A percentile compares a stretch with the other conserved stretches of the same genome.
Evolutionary conservation across 1,140 invertebrate genomes (phyloP).

Genomic region (Cardiocondyla obscurior): DNA sequence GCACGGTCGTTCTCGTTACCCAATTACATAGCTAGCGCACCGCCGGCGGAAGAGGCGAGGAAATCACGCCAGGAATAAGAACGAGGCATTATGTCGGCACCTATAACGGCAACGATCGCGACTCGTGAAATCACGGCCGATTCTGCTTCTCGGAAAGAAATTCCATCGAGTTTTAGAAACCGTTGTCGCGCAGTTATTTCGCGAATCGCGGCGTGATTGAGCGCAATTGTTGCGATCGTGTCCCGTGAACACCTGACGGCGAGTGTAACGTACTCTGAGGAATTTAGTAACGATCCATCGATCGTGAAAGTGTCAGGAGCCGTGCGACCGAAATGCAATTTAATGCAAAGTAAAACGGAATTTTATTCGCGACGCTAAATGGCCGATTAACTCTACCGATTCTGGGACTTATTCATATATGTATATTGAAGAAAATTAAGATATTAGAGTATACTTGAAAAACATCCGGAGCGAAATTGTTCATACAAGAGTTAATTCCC

Average conservation of each 20-base stretch:
- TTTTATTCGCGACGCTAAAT: neutral
- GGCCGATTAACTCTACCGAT: neutral
- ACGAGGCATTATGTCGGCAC: conserved; percentile 13
- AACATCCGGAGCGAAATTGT: neutral
- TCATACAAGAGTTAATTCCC: neutral
- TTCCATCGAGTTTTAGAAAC: conserved; percentile 21
- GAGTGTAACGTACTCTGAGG: conserved; percentile 22
- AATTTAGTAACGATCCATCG: conserved; percentile 26
- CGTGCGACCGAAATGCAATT: neutral
- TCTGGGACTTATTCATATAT: neutral
- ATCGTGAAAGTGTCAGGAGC: conserved; percentile 39
- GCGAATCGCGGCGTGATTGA: neutral
- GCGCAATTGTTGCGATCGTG: neutral
- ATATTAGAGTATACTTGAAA: neutral
- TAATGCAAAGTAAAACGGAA: neutral
- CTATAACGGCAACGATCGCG: conserved; percentile 10
- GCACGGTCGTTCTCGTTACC: conserved; percentile 73
- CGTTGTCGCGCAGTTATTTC: neutral
- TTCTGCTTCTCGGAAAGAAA: conserved; percentile 33
- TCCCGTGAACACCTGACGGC: neutral
- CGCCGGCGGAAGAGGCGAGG: conserved; percentile 57
- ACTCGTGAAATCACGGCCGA: conserved; percentile 44
- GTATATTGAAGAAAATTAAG: neutral
- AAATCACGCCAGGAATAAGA: conserved; percentile 61
- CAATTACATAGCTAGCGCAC: conserved; percentile 72